Conservation (phyloP, 2,888 invertebrate species). For the Tinea trinotella region DNA sequence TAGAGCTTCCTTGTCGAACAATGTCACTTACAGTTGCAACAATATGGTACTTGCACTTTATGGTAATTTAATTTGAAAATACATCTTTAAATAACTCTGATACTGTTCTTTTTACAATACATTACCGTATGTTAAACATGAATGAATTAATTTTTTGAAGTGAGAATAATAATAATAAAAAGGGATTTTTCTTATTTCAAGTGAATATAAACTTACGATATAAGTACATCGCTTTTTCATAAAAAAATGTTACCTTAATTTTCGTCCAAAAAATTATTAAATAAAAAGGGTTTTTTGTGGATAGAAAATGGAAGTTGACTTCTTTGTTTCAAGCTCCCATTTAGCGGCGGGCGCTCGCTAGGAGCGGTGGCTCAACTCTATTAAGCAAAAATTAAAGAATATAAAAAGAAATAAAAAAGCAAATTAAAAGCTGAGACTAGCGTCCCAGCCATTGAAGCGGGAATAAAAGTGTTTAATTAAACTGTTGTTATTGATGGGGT, state of each 20-base stretch:
- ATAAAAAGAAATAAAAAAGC: conserved; percentile 42
- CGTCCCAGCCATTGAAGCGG: conserved; percentile 50
- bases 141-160: no score
- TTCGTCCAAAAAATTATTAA: not conserved
- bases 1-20: not conserved
- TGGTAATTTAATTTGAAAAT: conserved; percentile 1
- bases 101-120: not conserved
- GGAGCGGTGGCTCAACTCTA: conserved; percentile 37
- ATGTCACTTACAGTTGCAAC: conserved; percentile 1
- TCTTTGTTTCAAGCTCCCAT: conserved; percentile 39
- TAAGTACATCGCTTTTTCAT: no score
- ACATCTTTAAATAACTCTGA: not conserved
- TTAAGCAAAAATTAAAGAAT: conserved; percentile 42
- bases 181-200: no score
- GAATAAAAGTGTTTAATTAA: conserved; percentile 70
- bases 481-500: conserved; percentile 68
- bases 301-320: conserved; percentile 20
- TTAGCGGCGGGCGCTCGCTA: conserved; percentile 29
- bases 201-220: no score
- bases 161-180: no score
- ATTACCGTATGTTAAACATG: no score
- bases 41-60: conserved; percentile 3
- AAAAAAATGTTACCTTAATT: no score
- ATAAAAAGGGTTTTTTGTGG: not conserved
- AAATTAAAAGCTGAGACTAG: conserved; percentile 53